These are phyloP conservation scores for Callyntrura sp. DNA, from an alignment of 2,888 invertebrate species.

Conservation along the genomic window DNA sequence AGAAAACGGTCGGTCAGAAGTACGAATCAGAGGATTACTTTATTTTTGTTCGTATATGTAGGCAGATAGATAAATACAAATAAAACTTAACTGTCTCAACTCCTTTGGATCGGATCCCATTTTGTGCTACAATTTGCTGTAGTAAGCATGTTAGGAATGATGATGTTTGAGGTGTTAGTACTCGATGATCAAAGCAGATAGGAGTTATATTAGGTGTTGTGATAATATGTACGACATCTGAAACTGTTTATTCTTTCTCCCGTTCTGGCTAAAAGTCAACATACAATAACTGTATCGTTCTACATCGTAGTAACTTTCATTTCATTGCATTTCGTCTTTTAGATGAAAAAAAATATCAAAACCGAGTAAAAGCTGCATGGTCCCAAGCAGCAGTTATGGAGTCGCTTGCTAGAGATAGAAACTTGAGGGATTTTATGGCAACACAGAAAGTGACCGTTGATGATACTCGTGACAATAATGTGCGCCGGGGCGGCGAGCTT, in stretches of 20 bases:
- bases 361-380: conserved; percentile 20
- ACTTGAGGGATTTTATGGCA: conserved; percentile 28
- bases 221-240: not conserved
- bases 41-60: not conserved
- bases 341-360: conserved; percentile 20
- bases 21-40: not conserved
- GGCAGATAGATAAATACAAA: not conserved
- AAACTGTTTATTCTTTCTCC: not conserved
- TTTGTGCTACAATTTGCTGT: not conserved
- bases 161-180: not conserved
- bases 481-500: not conserved
- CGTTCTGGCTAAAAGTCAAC: conserved; percentile 7
- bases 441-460: conserved; percentile 63
- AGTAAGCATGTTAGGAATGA: not conserved
- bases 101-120: conserved; percentile 33
- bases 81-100: not conserved
- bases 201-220: not conserved
- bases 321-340: conserved; percentile 45
- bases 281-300: not conserved
- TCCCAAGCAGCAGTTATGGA: conserved; percentile 13
- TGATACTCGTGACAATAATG: conserved; percentile 46
- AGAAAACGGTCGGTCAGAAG: not conserved
- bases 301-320: conserved; percentile 23
- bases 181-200: conserved; percentile 8
- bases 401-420: not conserved